Conservation (phyloP, 2,797 vertebrate genomes). For the Cossypha dichroa region DNA sequence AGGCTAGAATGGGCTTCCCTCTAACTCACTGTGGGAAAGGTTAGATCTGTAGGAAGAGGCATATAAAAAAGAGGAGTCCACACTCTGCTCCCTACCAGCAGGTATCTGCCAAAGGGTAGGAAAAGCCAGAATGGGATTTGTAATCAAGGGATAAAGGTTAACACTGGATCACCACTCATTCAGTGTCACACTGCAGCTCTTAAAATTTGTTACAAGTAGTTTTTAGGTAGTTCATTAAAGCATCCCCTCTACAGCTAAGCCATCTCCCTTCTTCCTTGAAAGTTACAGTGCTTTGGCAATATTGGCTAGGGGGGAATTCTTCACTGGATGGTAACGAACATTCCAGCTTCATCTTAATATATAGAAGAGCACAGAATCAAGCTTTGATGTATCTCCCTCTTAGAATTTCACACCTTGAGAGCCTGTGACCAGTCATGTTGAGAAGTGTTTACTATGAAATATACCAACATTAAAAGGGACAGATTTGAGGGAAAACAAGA, state of each 20-base stretch:
- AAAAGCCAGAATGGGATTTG: neutral
- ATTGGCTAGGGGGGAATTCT: conserved; percentile 9
- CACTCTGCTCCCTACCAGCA: neutral
- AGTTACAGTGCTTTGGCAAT: conserved; percentile 38
- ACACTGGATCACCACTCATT: neutral
- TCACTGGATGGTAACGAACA: neutral
- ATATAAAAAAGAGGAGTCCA: neutral
- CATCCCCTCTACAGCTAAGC: neutral
- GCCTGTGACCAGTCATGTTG: neutral
- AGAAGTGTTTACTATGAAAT: conserved; percentile 28
- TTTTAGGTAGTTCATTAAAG: neutral
- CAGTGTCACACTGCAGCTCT: neutral
- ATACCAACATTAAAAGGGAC: neutral
- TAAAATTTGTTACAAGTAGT: neutral
- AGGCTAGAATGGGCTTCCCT: neutral
- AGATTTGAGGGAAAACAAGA: conserved; percentile 15
- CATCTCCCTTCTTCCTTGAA: conserved; percentile 4
- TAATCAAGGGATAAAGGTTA: neutral
- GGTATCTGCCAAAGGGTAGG: neutral
- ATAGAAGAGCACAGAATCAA: neutral
- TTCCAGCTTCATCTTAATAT: neutral
- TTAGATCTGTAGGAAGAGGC: neutral
- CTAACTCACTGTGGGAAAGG: neutral
- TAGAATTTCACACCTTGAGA: conserved; percentile 36
- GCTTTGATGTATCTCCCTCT: neutral